Conservation (phyloP, 2,888 invertebrate species). For the Lucinisca nassula region DNA sequence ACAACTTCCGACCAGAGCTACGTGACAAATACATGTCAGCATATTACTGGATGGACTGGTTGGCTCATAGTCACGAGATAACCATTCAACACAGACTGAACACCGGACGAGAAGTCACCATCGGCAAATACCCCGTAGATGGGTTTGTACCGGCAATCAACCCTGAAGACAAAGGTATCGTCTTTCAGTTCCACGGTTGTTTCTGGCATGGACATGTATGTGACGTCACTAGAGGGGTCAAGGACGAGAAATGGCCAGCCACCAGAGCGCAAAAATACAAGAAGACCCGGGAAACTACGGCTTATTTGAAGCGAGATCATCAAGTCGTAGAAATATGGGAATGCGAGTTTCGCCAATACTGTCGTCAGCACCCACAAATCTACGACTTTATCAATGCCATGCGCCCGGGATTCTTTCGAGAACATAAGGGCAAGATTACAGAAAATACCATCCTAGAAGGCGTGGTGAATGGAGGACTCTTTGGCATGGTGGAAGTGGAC, state of each 20-base stretch:
- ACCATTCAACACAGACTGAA: too few species aligned
- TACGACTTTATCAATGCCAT: too few species aligned
- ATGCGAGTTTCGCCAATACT: constrained; percentile 29
- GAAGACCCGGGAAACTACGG: constrained; percentile 9
- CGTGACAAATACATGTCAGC: too few species aligned
- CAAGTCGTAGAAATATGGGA: constrained; percentile 52
- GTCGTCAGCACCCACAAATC: too few species aligned
- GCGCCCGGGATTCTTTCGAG: too few species aligned
- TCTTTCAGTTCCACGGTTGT: constrained; percentile 46
- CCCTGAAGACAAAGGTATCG: too few species aligned
- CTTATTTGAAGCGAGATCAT: constrained; percentile 20
- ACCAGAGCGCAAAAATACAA: constrained; percentile 1
- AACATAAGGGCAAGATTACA: too few species aligned
- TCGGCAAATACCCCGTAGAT: constrained; percentile 35
- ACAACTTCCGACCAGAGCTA: too few species aligned
- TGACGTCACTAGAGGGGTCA: constrained; percentile 32
- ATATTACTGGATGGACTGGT: too few species aligned
- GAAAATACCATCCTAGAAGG: too few species aligned
- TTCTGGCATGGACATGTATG: constrained; percentile 45
- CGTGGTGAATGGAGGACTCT: neutral
- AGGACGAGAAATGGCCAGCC: constrained; percentile 36
- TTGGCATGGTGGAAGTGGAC: constrained; percentile 37
- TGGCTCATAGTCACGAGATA: too few species aligned
- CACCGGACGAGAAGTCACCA: constrained; percentile 12
- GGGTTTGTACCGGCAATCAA: constrained; percentile 5